These are phyloP conservation scores for Spilogale gracilis DNA, from an alignment of 2,113 vertebrate genomes.

Conservation along the genomic window DNA sequence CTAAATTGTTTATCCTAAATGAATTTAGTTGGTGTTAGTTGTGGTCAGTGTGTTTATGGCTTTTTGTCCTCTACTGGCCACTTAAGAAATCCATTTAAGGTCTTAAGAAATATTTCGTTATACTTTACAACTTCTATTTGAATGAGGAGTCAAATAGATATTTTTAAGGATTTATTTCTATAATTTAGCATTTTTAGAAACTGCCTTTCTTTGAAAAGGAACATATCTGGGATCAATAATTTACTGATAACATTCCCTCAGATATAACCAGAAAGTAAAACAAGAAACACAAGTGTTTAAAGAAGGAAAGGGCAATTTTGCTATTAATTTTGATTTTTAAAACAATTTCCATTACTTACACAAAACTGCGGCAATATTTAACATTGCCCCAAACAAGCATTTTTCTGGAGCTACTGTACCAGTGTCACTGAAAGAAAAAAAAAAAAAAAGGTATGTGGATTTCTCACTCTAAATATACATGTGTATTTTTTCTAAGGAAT, in stretches of 20 bases:
- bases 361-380: constrained; percentile 93
- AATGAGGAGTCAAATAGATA: not conserved
- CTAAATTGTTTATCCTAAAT: constrained; percentile 12
- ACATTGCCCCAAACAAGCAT: constrained; percentile 96
- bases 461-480: not conserved
- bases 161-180: constrained; percentile 17
- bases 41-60: not conserved
- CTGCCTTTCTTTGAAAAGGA: constrained; percentile 15
- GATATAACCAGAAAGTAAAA: constrained; percentile 18
- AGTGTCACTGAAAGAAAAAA: constrained; percentile 92
- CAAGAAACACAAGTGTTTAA: not conserved
- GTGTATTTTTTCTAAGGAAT: not conserved
- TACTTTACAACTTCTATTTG: not conserved
- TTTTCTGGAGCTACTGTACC: constrained; percentile 94
- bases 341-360: constrained; percentile 88
- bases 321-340: constrained; percentile 1
- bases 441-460: not conserved
- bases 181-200: constrained; percentile 49
- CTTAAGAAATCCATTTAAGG: not conserved
- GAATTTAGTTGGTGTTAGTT: not conserved
- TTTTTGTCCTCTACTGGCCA: not conserved
- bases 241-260: constrained; percentile 25
- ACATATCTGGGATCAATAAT: not conserved
- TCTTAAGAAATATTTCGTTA: not conserved
- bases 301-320: not conserved